Conservation (phyloP, 1,140 invertebrate species). For the Apolygus lucorum region DNA sequence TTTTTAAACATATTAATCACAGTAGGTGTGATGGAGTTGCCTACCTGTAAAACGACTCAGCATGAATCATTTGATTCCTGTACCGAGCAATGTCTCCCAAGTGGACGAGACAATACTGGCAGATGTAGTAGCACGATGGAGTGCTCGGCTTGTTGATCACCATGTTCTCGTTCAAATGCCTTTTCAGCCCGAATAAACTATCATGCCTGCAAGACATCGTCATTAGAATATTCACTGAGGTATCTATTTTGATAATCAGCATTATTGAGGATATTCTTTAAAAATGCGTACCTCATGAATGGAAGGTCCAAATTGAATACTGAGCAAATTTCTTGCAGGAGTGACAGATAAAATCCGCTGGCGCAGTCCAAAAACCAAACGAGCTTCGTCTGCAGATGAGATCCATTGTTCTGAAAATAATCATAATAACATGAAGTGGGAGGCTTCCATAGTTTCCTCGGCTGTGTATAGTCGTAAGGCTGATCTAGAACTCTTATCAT, state of each 20-base stretch:
- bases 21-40: no score
- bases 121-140: slow-evolving; percentile 69
- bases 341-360: slow-evolving; percentile 72
- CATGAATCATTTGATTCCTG: slow-evolving; percentile 65
- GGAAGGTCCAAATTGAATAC: slow-evolving; percentile 71
- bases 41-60: slow-evolving; percentile 70
- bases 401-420: slow-evolving; percentile 4
- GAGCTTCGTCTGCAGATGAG: slow-evolving; percentile 36
- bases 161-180: slow-evolving; percentile 15
- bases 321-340: slow-evolving; percentile 72
- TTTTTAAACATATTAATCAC: no score
- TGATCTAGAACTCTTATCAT: no score
- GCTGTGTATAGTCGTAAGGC: no score
- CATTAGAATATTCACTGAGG: no score
- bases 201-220: slow-evolving; percentile 17
- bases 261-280: no score
- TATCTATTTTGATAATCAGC: no score
- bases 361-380: slow-evolving; percentile 71
- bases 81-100: slow-evolving; percentile 79
- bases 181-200: slow-evolving; percentile 21
- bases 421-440: no score
- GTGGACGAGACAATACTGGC: slow-evolving; percentile 79
- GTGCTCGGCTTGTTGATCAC: slow-evolving; percentile 47
- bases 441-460: no score
- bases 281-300: slow-evolving; percentile 59